These are phyloP conservation scores for Pseudobourletiella spinata DNA, from an alignment of 1,140 invertebrate genomes.

Conservation along the genomic window DNA sequence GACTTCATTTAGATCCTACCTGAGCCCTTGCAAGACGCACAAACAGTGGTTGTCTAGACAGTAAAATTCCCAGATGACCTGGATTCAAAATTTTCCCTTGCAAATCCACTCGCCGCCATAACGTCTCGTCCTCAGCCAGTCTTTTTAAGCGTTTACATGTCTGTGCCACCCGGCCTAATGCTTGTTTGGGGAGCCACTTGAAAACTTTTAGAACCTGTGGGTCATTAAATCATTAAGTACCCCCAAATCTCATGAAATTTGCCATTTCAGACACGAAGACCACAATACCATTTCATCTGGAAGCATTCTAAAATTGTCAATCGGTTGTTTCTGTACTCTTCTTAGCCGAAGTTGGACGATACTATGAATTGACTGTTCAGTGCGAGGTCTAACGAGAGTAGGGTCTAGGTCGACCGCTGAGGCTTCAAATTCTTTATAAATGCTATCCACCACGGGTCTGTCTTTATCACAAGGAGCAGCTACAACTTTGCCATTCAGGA, in stretches of 20 bases:
- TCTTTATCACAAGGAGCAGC: no score
- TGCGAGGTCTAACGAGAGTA: background rate
- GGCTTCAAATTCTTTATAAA: background rate
- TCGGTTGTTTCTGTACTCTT: background rate
- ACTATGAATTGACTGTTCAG: background rate
- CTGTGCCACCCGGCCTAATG: slow-evolving; percentile 7
- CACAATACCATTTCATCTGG: slow-evolving; percentile 33
- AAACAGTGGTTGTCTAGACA: slow-evolving; percentile 18
- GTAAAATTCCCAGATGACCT: slow-evolving; percentile 1
- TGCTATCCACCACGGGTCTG: background rate
- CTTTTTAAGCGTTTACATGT: slow-evolving; percentile 20
- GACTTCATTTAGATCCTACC: no score
- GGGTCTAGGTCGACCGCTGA: background rate
- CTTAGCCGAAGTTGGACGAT: background rate
- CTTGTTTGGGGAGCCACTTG: slow-evolving; percentile 17
- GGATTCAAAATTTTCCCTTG: slow-evolving; percentile 5
- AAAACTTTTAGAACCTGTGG: slow-evolving; percentile 23
- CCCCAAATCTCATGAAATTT: background rate
- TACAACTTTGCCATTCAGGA: no score
- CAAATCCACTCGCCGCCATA: slow-evolving; percentile 29
- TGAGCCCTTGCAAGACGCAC: slow-evolving; percentile 14
- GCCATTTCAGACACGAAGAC: background rate
- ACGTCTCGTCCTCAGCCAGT: slow-evolving; percentile 24
- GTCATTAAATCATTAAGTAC: background rate
- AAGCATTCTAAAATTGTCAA: slow-evolving; percentile 11